Percentiles rank a stretch among this genome's conserved stretches.
These are phyloP conservation scores for Sesamia inferens DNA, from an alignment of 2,888 invertebrate species.

Conservation along the genomic window DNA sequence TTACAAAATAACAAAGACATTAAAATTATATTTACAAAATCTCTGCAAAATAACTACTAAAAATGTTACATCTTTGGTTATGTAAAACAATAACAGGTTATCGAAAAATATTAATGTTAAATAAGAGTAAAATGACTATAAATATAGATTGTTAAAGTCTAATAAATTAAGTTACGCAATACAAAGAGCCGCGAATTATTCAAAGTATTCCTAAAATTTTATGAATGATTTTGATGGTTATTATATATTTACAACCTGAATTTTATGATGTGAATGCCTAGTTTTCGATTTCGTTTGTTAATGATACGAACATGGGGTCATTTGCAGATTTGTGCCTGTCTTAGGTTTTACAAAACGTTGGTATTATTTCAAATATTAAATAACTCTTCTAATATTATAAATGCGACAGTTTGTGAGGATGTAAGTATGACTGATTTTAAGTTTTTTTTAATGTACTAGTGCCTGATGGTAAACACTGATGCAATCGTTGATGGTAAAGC, in stretches of 20 bases:
- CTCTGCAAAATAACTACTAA: neutral
- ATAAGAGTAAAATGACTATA: neutral
- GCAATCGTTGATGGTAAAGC: no score
- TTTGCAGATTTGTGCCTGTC: neutral
- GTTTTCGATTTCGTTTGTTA: neutral
- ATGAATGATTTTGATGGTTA: neutral
- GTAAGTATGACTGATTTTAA: no score
- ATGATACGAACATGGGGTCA: neutral
- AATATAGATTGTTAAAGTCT: neutral
- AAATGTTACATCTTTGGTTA: slow-evolving; percentile 12
- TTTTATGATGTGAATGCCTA: neutral
- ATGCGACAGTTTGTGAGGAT: no score
- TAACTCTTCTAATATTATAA: no score
- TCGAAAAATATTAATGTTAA: neutral
- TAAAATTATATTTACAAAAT: no score
- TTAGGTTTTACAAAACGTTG: no score
- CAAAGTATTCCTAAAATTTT: neutral
- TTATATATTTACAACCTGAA: no score
- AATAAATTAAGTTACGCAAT: neutral
- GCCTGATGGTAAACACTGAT: no score
- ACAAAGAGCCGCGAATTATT: neutral
- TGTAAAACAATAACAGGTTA: neutral
- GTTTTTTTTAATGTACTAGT: no score
- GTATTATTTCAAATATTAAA: no score
- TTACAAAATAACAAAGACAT: no score